Percentiles rank a stretch among this genome's conserved stretches.
phyloP scores from a whole-genome alignment of 2,888 invertebrate genomes.

The Penaeus monodon region DNA sequence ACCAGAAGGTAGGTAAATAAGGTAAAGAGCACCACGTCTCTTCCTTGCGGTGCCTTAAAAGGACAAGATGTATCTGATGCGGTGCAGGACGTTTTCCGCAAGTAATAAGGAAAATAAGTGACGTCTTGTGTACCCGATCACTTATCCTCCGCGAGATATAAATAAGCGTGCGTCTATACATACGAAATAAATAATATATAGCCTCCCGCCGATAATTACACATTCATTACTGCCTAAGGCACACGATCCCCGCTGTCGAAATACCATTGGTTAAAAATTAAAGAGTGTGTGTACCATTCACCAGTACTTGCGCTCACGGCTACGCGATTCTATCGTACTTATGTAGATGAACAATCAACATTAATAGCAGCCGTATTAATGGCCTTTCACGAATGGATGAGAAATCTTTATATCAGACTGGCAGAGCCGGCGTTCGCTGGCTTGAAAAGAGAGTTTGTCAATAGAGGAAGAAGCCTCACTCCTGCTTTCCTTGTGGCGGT shows the following conservation, averaged over 20 bases:
- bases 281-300: slow-evolving; percentile 28
- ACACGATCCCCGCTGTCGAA: slow-evolving; percentile 37
- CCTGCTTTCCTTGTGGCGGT: not conserved
- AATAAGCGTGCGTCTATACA: slow-evolving; percentile 18
- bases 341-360: slow-evolving; percentile 53
- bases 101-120: not conserved
- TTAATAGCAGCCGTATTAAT: slow-evolving; percentile 46
- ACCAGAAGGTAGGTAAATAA: no score
- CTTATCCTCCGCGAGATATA: not conserved
- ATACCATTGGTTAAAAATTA: slow-evolving; percentile 48
- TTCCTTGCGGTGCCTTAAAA: no score
- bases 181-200: slow-evolving; percentile 21
- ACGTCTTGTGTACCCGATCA: slow-evolving; percentile 4
- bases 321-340: slow-evolving; percentile 43
- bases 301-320: slow-evolving; percentile 27
- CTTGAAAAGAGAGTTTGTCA: no score
- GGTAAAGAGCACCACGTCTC: no score
- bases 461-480: no score
- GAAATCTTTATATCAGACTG: slow-evolving; percentile 30
- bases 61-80: no score
- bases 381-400: slow-evolving; percentile 39
- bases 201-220: slow-evolving; percentile 36
- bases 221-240: slow-evolving; percentile 50
- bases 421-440: no score
- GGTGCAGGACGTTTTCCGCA: not conserved